Conservation (phyloP, 2,113 vertebrate species). For the Thinocorus orbignyianus region DNA sequence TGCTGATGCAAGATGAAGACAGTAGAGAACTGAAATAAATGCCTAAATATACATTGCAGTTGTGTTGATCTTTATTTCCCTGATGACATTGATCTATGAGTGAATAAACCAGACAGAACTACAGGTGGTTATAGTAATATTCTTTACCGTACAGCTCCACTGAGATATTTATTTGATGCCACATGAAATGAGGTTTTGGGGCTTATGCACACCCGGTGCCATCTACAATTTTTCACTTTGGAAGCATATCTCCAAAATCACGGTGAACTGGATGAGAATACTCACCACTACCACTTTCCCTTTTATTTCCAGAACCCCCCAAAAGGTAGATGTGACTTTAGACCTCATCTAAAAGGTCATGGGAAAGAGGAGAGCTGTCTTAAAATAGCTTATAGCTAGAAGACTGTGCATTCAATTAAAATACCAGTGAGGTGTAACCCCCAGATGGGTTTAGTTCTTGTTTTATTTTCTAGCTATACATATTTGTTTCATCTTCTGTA, state of each 20-base stretch:
- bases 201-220: neutral
- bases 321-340: neutral
- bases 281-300: neutral
- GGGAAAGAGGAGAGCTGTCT: neutral
- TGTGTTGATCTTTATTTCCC: neutral
- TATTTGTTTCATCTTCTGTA: neutral
- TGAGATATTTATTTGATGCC: neutral
- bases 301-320: neutral
- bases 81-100: neutral
- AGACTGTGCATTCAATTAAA: neutral
- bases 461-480: neutral
- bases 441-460: neutral
- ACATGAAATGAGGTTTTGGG: neutral
- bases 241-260: neutral
- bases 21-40: neutral
- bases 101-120: neutral
- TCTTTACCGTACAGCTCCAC: neutral
- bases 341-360: neutral
- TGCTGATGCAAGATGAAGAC: neutral
- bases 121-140: neutral
- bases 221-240: neutral
- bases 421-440: neutral
- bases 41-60: neutral
- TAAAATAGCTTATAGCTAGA: neutral
- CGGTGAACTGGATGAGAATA: neutral